These are phyloP conservation scores for Agrypnus murinus DNA, from an alignment of 2,888 invertebrate genomes.

Conservation along the genomic window DNA sequence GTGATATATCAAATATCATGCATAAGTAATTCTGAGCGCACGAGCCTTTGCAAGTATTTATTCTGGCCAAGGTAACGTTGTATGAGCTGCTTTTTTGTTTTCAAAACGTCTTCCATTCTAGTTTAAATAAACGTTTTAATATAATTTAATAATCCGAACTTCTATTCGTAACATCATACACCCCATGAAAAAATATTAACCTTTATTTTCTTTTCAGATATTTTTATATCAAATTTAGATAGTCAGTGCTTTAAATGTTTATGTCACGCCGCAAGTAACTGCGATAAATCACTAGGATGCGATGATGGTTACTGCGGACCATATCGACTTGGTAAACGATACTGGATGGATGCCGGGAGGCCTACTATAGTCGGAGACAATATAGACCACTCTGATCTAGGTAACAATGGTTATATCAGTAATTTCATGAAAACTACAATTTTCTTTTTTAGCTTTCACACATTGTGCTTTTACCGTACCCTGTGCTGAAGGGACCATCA, in stretches of 20 bases:
- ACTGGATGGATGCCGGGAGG: constrained; percentile 78
- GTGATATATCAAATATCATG: too few species aligned
- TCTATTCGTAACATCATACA: too few species aligned
- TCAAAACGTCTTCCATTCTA: too few species aligned
- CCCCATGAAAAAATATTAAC: background rate
- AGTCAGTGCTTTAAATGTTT: constrained; percentile 74
- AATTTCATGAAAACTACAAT: too few species aligned
- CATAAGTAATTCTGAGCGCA: too few species aligned
- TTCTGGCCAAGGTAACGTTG: too few species aligned
- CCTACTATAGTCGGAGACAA: constrained; percentile 75
- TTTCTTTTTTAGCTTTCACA: constrained; percentile 69
- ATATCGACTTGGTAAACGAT: constrained; percentile 75
- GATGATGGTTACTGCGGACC: constrained; percentile 75
- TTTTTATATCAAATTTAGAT: constrained; percentile 69
- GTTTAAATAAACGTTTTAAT: too few species aligned
- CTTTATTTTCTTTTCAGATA: constrained; percentile 24
- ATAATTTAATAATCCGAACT: too few species aligned
- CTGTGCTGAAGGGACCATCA: constrained; percentile 74
- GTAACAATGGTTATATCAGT: too few species aligned
- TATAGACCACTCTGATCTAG: constrained; percentile 68
- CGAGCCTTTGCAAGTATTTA: too few species aligned
- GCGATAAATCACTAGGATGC: constrained; percentile 73
- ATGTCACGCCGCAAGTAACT: constrained; percentile 74
- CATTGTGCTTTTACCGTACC: constrained; percentile 74
- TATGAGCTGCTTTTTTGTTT: too few species aligned